Base-by-base conservation (phyloP, 2,888 invertebrate species). In the Drosophila aldrichi region DNA sequence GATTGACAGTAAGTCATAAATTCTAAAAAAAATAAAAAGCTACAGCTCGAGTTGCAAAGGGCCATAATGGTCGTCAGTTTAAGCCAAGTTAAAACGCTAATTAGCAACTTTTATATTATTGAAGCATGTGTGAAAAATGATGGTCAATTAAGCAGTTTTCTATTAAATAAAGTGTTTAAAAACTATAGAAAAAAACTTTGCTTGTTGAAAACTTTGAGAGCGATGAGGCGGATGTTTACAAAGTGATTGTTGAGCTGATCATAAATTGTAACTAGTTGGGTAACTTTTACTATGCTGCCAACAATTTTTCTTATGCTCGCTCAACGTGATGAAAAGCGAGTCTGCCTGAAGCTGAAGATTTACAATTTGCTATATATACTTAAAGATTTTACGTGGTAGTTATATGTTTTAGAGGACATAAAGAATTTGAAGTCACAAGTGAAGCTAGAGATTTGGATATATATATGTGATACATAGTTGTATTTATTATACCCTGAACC, bases 61-160 rank as follows among this genome's bases (percentile, higher is more conserved):
- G 12, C 14, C 29, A 48, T 40, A 66, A 52, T n/a, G 25, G 29
- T 25, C 38, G n/a, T 55, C 49, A 34, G 18, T 49, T 49, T 41
- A 18, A 29, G 58, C 49, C 40, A 63, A 57, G 54, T 57, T 68
- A 49, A 57, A 34, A 57, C 62, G 67, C 66, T 83, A 70, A 81
- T 87, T 84, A 74, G 66, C 48, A 48, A 73, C 70, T 70, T 79
- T 68, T 67, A 69, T 69, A 73, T 66, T 64, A 74, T 61, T 72
- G 70, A 54, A 59, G 57, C 54, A 52, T 59, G 70, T 63, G 51
- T 52, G 56, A 48, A 36, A 59, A 29, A 59, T 72, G 56, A 74
- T 61, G 46, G 34, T 41, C 52, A 60, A 59, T 56, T 67, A 43
- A 66, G 48, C 36, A 29, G 43, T 38, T 63, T 43, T 34, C 25